Conservation (phyloP, 2,888 invertebrate species). For the Automeris io region DNA sequence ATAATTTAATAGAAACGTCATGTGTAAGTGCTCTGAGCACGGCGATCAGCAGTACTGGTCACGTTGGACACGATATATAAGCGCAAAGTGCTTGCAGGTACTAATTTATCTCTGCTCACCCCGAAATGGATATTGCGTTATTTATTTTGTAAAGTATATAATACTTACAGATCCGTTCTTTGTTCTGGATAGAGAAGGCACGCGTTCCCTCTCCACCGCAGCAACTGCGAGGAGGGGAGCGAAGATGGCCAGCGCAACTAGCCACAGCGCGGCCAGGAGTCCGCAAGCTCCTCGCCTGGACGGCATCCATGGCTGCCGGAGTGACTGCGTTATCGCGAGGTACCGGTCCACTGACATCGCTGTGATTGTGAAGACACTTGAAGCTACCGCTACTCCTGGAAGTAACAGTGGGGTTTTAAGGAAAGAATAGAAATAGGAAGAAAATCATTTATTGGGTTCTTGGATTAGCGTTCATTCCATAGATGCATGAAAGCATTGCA, state of each 20-base stretch:
- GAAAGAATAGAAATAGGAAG: too few species aligned
- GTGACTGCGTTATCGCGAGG: constrained; percentile 84
- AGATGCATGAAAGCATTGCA: too few species aligned
- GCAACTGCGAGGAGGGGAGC: constrained; percentile 79
- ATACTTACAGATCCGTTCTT: constrained; percentile 57
- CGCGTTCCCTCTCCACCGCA: constrained; percentile 53
- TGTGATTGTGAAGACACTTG: constrained; percentile 87
- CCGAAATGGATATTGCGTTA: too few species aligned
- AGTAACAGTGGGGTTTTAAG: too few species aligned
- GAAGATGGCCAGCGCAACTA: constrained; percentile 80
- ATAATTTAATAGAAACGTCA: too few species aligned
- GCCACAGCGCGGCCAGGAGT: constrained; percentile 81
- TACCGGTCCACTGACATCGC: constrained; percentile 88
- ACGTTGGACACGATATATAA: too few species aligned
- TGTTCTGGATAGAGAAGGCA: constrained; percentile 47
- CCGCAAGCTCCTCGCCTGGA: constrained; percentile 80
- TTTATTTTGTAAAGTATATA: background rate
- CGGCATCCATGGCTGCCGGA: constrained; percentile 83
- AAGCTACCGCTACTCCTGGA: constrained; percentile 85
- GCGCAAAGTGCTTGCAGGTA: too few species aligned
- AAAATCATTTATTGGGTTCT: too few species aligned
- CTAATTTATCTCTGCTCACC: too few species aligned
- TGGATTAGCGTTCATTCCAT: too few species aligned
- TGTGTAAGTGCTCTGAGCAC: too few species aligned
- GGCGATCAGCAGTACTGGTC: too few species aligned